Conservation (phyloP, 2,113 vertebrate genomes). For the Callipepla californica region DNA sequence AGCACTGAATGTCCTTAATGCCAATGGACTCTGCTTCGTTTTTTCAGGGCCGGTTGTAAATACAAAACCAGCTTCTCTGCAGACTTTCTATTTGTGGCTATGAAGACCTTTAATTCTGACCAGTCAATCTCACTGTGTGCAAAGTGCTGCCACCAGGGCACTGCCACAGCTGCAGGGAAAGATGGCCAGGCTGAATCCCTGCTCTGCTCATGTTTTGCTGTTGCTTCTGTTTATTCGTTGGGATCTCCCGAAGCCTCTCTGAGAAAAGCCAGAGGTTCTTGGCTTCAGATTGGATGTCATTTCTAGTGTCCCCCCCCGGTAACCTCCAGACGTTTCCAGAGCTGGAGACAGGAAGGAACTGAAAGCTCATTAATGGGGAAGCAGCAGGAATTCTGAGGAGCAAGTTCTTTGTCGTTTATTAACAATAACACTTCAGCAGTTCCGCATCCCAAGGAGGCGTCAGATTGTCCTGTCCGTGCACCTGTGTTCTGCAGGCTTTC, state of each 20-base stretch:
- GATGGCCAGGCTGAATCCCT: no score
- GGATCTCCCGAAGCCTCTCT: background rate
- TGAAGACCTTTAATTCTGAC: background rate
- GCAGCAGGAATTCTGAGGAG: background rate
- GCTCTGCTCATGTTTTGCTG: background rate
- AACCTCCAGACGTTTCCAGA: background rate
- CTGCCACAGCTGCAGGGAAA: fast-evolving
- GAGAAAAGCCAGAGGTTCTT: background rate
- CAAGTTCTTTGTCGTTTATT: background rate
- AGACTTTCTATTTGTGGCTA: background rate
- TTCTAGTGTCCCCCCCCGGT: background rate
- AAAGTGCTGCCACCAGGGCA: background rate
- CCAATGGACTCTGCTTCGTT: background rate
- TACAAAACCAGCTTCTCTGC: background rate
- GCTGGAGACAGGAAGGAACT: slow-evolving; percentile 47
- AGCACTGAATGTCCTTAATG: background rate
- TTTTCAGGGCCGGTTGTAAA: background rate
- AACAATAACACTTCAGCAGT: background rate
- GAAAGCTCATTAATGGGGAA: background rate
- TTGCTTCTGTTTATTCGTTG: background rate
- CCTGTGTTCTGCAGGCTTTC: background rate
- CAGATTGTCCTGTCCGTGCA: background rate
- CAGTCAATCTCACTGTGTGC: background rate
- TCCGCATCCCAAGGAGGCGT: background rate
- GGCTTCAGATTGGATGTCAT: background rate